Evolutionary conservation across 2,888 invertebrate species (phyloP).

Genomic region (Drosophila recens): DNA sequence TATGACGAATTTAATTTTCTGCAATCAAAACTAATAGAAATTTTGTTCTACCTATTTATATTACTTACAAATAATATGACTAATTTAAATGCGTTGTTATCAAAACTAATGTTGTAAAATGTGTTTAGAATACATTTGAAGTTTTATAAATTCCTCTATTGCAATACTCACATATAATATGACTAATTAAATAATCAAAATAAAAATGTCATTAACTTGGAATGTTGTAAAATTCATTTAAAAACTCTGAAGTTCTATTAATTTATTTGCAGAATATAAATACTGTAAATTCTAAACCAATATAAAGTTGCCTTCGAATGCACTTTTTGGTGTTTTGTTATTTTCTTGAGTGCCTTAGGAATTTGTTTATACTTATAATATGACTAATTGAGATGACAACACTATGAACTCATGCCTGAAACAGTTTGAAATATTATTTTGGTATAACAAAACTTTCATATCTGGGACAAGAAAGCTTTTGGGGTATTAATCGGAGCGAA

Average conservation of each 20-base stretch:
- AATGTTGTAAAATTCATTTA: not conserved
- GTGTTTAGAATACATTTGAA: too few species aligned
- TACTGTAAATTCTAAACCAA: too few species aligned
- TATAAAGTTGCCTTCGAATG: too few species aligned
- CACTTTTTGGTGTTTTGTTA: not conserved
- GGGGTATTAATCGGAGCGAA: slow-evolving; percentile 18
- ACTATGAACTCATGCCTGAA: slow-evolving; percentile 45
- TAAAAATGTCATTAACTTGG: not conserved
- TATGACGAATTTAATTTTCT: too few species aligned
- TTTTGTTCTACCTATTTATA: too few species aligned
- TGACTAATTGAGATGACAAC: slow-evolving; percentile 50
- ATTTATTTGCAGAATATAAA: not conserved
- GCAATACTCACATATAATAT: too few species aligned
- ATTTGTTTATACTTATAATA: not conserved
- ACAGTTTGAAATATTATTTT: slow-evolving; percentile 16
- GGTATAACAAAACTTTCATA: slow-evolving; percentile 35
- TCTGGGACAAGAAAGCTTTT: slow-evolving; percentile 15
- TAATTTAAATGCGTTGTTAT: not conserved
- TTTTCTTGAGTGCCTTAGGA: not conserved
- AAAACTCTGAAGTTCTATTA: not conserved
- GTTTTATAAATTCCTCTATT: too few species aligned
- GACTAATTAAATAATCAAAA: too few species aligned
- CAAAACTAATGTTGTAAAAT: not conserved
- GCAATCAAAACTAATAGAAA: too few species aligned
- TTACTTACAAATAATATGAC: too few species aligned